Evolutionary conservation across 1,140 invertebrate genomes (phyloP).

Genomic region (Drosophila pectinifera): DNA sequence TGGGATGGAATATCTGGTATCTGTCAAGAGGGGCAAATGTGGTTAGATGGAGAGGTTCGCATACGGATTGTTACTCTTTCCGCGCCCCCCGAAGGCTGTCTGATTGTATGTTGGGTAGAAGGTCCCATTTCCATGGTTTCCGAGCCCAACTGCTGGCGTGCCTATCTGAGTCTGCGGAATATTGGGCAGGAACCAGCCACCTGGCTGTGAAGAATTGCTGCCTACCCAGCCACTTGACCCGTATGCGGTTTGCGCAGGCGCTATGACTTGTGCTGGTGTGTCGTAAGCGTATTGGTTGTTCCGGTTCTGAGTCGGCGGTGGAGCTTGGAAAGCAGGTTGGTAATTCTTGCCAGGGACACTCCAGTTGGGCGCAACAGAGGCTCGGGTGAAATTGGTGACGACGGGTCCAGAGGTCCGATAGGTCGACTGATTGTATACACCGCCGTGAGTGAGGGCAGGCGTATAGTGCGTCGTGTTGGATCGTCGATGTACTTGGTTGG

Average conservation of each 20-base stretch:
- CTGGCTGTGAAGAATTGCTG: slow-evolving; percentile 7
- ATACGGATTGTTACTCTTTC: slow-evolving; percentile 27
- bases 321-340: not conserved
- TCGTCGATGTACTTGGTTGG: not conserved
- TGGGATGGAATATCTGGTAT: not conserved
- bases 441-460: slow-evolving; percentile 33
- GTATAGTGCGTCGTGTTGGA: slow-evolving; percentile 32
- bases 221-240: not conserved
- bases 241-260: not conserved
- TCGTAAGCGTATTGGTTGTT: not conserved
- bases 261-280: not conserved
- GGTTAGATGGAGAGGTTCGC: slow-evolving; percentile 42
- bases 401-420: not conserved
- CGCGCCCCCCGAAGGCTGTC: not conserved
- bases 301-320: not conserved
- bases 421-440: slow-evolving; percentile 18
- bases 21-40: not conserved
- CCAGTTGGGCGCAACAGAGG: slow-evolving; percentile 4
- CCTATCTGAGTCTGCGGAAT: not conserved
- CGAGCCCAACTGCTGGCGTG: not conserved
- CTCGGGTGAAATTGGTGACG: not conserved
- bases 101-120: not conserved
- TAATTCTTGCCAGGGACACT: not conserved
- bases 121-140: slow-evolving; percentile 15
- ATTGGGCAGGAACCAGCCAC: not conserved